Evolutionary conservation across 2,113 vertebrate genomes (phyloP).

Genomic region (Dicerorhinus sumatrensis): DNA sequence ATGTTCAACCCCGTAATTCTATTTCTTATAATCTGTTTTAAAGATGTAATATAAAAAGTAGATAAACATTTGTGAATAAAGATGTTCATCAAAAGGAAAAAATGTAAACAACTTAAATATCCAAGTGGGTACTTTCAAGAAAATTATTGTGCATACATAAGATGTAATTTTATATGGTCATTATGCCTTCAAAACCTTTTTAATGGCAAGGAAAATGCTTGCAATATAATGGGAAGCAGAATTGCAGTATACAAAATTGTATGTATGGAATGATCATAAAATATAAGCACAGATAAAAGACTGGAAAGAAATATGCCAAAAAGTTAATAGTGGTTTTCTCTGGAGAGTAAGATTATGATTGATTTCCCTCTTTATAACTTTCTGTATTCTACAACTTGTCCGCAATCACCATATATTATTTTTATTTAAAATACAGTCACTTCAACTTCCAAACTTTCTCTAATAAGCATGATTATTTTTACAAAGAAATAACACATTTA

Average conservation of each 20-base stretch:
- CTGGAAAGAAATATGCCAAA: not conserved
- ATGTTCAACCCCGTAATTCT: not conserved
- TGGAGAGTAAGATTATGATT: not conserved
- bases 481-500: not conserved
- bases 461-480: not conserved
- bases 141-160: not conserved
- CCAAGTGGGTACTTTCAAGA: not conserved
- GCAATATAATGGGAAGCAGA: not conserved
- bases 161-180: not conserved
- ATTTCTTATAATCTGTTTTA: not conserved
- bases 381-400: not conserved
- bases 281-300: conserved; percentile 4
- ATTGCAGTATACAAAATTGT: not conserved
- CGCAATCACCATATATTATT: not conserved
- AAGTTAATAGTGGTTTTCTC: not conserved
- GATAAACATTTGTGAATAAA: not conserved
- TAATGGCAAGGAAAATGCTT: not conserved
- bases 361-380: not conserved
- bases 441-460: not conserved
- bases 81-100: not conserved
- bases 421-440: not conserved
- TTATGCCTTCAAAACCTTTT: conserved; percentile 21
- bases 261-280: not conserved
- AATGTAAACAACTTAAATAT: not conserved
- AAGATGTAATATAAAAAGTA: not conserved